phyloP scores from a whole-genome alignment of 2,113 vertebrate species.

The Paedocypris sp. region DNA sequence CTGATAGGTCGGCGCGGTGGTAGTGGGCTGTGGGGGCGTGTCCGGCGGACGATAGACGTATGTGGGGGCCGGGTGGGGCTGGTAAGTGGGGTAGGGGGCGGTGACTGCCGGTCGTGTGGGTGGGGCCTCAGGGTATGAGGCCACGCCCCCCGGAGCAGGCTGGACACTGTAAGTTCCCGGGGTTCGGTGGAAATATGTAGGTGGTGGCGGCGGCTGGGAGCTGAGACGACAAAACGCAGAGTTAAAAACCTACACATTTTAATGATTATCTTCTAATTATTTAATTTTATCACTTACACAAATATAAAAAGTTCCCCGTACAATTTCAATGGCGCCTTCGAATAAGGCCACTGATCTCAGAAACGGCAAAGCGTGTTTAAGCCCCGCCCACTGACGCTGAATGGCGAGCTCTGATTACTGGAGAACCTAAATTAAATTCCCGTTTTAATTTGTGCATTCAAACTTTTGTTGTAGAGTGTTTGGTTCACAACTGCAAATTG shows the following conservation, averaged over 20 bases:
- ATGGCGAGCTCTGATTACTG: no score
- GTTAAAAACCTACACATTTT: not conserved
- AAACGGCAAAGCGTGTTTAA: no score
- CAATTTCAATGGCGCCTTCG: no score
- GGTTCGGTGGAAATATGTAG: constrained; percentile 55
- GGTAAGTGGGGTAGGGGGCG: constrained; percentile 46
- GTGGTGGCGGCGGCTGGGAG: constrained; percentile 47
- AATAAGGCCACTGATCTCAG: no score
- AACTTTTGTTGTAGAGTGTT: no score
- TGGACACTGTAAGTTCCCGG: constrained; percentile 52
- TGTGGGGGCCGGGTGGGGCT: constrained; percentile 51
- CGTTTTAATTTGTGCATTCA: no score
- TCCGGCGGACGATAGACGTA: constrained; percentile 52
- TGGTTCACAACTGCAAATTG: no score
- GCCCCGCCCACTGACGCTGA: no score
- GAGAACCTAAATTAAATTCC: no score
- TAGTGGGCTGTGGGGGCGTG: constrained; percentile 45
- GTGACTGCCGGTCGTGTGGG: constrained; percentile 44
- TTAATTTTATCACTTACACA: no score
- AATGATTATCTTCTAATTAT: no score
- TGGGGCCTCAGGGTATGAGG: constrained; percentile 49
- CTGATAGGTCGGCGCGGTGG: constrained; percentile 60
- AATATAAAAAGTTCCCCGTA: no score
- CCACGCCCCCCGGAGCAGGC: constrained; percentile 45
- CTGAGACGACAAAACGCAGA: constrained; percentile 37